phyloP scores from a whole-genome alignment of 1,140 invertebrate genomes.

The Centruroides sculpturatus region DNA sequence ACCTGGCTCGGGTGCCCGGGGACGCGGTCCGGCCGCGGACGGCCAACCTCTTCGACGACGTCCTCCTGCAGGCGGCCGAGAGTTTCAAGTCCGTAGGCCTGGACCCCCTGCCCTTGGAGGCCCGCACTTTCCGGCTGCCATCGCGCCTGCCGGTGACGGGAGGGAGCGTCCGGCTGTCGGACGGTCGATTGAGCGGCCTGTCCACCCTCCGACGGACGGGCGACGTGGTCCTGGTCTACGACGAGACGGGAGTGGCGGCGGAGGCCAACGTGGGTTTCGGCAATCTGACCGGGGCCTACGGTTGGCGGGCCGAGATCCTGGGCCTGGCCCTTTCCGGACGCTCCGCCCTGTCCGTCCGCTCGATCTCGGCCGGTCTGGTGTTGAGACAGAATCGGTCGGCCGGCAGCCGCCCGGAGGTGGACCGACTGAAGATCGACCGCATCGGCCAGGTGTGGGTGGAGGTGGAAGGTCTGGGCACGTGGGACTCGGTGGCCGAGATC shows the following conservation, averaged over 20 bases:
- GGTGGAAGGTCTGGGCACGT: slow-evolving; percentile 16
- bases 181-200: slow-evolving; percentile 17
- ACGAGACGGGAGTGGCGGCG: slow-evolving; percentile 11
- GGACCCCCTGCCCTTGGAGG: slow-evolving; percentile 15
- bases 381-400: slow-evolving; percentile 8
- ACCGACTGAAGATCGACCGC: slow-evolving; percentile 8
- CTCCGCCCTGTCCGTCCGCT: slow-evolving; percentile 6
- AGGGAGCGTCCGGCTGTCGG: slow-evolving; percentile 1
- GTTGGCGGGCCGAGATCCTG: slow-evolving; percentile 9
- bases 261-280: slow-evolving; percentile 18
- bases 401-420: slow-evolving; percentile 9
- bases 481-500: slow-evolving; percentile 18
- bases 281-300: slow-evolving; percentile 16
- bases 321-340: not conserved
- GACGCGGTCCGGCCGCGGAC: slow-evolving; percentile 1
- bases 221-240: slow-evolving; percentile 13
- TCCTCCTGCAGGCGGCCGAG: slow-evolving; percentile 2
- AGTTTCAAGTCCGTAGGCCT: slow-evolving; percentile 1
- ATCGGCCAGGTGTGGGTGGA: slow-evolving; percentile 19
- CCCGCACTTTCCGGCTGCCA: not conserved
- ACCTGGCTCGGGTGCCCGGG: slow-evolving; percentile 7
- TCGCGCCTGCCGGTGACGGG: slow-evolving; percentile 8
- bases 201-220: slow-evolving; percentile 16
- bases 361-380: slow-evolving; percentile 10
- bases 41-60: slow-evolving; percentile 14